Evolutionary conservation across 2,888 invertebrate genomes (phyloP).

Genomic region (Fragum whitleyi): DNA sequence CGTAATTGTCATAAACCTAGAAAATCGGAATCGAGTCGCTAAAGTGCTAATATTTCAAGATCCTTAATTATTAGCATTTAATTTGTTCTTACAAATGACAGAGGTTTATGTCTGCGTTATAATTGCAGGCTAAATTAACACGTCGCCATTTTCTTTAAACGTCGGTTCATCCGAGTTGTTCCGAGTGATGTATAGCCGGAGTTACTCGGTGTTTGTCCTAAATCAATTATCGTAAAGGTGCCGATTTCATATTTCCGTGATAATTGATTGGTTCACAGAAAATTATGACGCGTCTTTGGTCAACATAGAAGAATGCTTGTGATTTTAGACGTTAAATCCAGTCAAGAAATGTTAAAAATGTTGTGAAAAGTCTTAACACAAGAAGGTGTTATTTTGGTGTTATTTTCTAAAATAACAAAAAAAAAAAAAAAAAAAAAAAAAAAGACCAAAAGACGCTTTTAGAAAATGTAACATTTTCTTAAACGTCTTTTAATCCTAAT

Average conservation of each 20-base stretch:
- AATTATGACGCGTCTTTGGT: constrained; percentile 23
- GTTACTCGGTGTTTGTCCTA: constrained; percentile 5
- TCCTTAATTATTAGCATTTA: constrained; percentile 16
- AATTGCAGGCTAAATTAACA: constrained; percentile 18
- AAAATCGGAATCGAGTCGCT: not conserved
- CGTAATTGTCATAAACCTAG: not conserved
- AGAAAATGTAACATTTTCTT: no score
- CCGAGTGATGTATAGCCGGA: constrained; percentile 25
- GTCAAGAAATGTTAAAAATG: constrained; percentile 12
- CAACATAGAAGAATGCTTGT: not conserved
- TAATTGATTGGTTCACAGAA: constrained; percentile 13
- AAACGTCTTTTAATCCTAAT: no score
- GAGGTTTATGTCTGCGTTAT: not conserved
- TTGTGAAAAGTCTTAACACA: constrained; percentile 3
- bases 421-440: not conserved
- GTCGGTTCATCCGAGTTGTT: constrained; percentile 11
- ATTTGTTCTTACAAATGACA: constrained; percentile 8
- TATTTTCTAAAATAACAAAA: no score
- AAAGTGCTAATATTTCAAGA: constrained; percentile 8
- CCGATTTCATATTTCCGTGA: constrained; percentile 24
- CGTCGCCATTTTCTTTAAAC: constrained; percentile 18
- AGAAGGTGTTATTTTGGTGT: not conserved
- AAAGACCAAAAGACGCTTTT: not conserved
- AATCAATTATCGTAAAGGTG: constrained; percentile 15
- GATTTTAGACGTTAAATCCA: not conserved